Percentiles rank a stretch among this genome's conserved stretches.
Conservation (phyloP, 2,888 invertebrate genomes). For the Cantharis lateralis region DNA sequence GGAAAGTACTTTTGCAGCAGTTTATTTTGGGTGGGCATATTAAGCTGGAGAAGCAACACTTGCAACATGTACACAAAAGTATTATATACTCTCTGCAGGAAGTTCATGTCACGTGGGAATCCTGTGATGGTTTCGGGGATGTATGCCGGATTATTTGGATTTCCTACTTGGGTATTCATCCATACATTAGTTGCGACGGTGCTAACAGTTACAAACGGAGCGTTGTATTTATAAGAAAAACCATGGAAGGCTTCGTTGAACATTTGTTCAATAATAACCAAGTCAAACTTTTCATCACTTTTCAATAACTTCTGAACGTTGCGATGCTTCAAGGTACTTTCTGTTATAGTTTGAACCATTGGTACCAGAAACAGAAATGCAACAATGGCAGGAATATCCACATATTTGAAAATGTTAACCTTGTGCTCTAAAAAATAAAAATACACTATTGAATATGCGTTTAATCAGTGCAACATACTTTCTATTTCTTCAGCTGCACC, state of each 20-base stretch:
- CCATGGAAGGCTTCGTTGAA: constrained; percentile 41
- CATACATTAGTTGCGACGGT: constrained; percentile 33
- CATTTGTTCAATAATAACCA: constrained; percentile 44
- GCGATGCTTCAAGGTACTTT: constrained; percentile 28
- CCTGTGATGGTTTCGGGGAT: constrained; percentile 33
- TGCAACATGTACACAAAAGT: background rate
- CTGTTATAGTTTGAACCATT: constrained; percentile 8
- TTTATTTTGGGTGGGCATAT: constrained; percentile 24
- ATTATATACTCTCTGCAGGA: constrained; percentile 3
- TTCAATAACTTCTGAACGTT: constrained; percentile 41
- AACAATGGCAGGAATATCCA: background rate
- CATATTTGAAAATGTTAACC: background rate
- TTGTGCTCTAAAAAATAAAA: background rate
- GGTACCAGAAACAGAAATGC: background rate
- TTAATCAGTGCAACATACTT: background rate
- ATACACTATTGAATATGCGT: no score
- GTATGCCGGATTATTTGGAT: constrained; percentile 38
- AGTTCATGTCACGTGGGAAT: constrained; percentile 24
- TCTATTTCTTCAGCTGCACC: background rate
- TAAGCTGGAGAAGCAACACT: background rate
- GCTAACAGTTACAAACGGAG: constrained; percentile 37
- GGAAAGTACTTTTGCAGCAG: constrained; percentile 36
- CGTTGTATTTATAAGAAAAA: constrained; percentile 37
- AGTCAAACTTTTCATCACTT: constrained; percentile 42
- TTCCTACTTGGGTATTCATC: constrained; percentile 39